A percentile compares a stretch with the other conserved stretches of the same genome.
These are phyloP conservation scores for Aspiorhynchus laticeps DNA, from an alignment of 2,113 vertebrate genomes.

Conservation along the genomic window DNA sequence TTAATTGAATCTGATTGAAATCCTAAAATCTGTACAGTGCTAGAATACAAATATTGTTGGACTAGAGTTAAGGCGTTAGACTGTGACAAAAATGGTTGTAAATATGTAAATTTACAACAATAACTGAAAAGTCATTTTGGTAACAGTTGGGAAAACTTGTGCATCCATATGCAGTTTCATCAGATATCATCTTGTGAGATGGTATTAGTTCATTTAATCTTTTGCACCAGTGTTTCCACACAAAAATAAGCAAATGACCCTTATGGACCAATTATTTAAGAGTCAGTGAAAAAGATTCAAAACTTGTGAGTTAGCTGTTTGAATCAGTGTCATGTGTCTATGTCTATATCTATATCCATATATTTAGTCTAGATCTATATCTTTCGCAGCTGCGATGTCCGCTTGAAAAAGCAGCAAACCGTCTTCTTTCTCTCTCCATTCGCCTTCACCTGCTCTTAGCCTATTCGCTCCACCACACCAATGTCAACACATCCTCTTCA, in stretches of 20 bases:
- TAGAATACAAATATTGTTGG: background rate
- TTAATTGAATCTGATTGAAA: background rate
- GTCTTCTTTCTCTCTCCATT: background rate
- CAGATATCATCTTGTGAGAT: background rate
- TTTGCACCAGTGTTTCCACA: background rate
- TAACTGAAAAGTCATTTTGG: background rate
- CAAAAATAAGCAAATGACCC: background rate
- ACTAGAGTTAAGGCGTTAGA: background rate
- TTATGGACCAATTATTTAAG: background rate
- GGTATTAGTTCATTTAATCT: background rate
- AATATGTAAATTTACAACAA: background rate
- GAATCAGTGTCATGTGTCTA: background rate
- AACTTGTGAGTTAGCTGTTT: background rate
- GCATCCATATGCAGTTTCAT: background rate
- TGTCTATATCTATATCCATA: background rate
- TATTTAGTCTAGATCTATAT: background rate
- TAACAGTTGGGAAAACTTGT: background rate
- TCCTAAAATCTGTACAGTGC: background rate
- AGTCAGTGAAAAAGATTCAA: background rate
- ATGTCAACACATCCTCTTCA: constrained; percentile 54
- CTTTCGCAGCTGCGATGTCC: background rate
- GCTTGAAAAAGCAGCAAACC: constrained; percentile 12
- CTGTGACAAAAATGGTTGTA: background rate
- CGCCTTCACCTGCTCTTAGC: constrained; percentile 14
- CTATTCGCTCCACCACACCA: constrained; percentile 43